These are phyloP conservation scores for Trissolcus japonicus DNA, from an alignment of 2,888 invertebrate species.

Conservation along the genomic window DNA sequence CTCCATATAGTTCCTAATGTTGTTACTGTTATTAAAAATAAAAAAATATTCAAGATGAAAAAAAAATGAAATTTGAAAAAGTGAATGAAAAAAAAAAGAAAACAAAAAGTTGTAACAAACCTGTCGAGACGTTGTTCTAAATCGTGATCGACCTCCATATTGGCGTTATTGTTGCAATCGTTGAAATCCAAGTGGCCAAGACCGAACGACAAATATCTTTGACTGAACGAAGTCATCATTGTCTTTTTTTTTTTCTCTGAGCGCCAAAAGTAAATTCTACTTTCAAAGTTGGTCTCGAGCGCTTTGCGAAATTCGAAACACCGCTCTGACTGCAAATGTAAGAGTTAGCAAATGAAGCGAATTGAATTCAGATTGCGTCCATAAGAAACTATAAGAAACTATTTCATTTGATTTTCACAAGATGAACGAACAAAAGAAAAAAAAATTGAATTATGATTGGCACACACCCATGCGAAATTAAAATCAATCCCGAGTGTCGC, in stretches of 20 bases:
- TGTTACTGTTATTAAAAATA: constrained; percentile 8
- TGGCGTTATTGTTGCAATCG: constrained; percentile 30
- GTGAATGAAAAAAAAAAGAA: neutral
- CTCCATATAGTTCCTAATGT: constrained; percentile 31
- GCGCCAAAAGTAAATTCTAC: constrained; percentile 1
- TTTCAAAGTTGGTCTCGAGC: neutral
- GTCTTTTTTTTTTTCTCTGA: constrained; percentile 6
- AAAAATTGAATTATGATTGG: constrained; percentile 1
- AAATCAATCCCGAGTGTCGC: no score
- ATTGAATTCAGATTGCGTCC: no score
- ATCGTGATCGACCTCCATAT: constrained; percentile 43
- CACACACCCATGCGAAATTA: no score
- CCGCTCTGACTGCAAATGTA: neutral
- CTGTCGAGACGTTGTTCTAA: constrained; percentile 42
- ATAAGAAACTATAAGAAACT: no score
- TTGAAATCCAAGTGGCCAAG: constrained; percentile 32
- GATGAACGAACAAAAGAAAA: constrained; percentile 1
- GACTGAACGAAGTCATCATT: constrained; percentile 38
- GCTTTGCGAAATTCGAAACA: constrained; percentile 1
- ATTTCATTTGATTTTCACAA: no score
- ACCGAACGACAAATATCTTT: constrained; percentile 38
- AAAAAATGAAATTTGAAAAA: neutral
- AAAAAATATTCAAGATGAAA: neutral
- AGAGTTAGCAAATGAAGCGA: constrained; percentile 9
- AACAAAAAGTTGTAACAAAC: constrained; percentile 12